Conservation (phyloP, 2,113 vertebrate species). For the Anolis sagrei region DNA sequence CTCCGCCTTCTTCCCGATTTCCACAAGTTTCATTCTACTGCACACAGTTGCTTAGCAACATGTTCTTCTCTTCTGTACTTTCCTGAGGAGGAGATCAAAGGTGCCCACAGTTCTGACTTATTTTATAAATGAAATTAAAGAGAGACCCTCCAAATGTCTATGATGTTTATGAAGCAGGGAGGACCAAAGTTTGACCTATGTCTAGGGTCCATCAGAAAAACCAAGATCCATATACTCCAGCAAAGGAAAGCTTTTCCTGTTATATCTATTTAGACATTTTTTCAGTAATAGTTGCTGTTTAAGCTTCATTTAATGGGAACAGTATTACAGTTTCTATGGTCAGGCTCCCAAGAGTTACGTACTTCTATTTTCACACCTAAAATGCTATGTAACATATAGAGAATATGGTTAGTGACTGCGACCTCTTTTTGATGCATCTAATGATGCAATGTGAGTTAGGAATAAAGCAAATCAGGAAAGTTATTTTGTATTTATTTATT, state of each 20-base stretch:
- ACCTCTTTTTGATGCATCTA: neutral
- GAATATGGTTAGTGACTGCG: neutral
- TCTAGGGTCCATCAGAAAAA: conserved; percentile 36
- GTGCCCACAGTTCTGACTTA: conserved; percentile 70
- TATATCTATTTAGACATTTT: neutral
- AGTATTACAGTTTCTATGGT: neutral
- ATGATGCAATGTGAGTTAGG: neutral
- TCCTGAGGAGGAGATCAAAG: conserved; percentile 70
- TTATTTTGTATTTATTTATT: too few species aligned
- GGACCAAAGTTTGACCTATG: conserved; percentile 45
- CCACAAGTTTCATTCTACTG: conserved; percentile 61
- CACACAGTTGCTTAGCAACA: conserved; percentile 75
- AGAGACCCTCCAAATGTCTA: conserved; percentile 50
- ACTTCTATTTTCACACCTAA: neutral
- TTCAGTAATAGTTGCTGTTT: conserved; percentile 35
- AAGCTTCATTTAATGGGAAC: conserved; percentile 13
- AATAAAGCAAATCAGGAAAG: neutral
- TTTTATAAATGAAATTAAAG: conserved; percentile 70
- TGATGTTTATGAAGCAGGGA: conserved; percentile 10
- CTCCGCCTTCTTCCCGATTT: conserved; percentile 38
- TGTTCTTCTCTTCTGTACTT: conserved; percentile 68
- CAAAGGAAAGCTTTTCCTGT: conserved; percentile 28
- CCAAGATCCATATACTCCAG: neutral
- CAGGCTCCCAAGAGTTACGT: conserved; percentile 16
- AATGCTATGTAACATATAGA: neutral